Base-by-base conservation (phyloP, 2,797 vertebrate genomes). In the Monodelphis domestica region DNA sequence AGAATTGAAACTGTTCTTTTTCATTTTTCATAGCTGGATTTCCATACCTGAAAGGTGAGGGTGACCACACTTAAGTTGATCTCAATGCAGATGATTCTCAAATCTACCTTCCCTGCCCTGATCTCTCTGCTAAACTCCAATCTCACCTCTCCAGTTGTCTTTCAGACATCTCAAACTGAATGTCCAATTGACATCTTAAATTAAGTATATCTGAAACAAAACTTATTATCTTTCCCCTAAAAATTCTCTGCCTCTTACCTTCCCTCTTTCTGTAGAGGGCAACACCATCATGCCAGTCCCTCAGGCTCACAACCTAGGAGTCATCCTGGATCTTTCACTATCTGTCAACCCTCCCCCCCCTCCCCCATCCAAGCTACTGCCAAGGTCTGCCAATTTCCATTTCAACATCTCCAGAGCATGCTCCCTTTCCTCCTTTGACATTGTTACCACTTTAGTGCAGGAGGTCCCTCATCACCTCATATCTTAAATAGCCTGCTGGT, bases 401-500 rank as follows among this genome's bases (percentile, higher is more conserved):
- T 0, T 12, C 51, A 15, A 2, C 6, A 70, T 70, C n/a, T 38
- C 15, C 0, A 0, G 5, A 0, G 26, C 30, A 63, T 21, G 6
- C 26, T 14, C 15, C 2, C 15, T 14, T 88, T 50, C 30, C 30
- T 33, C 53, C 12, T 26, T 26, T 30, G 30, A 7, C 1, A 1
- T 0, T 9, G 12, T 12, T 63, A 12, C 30, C 29, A 7, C 29
- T 54, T 24, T 70, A 70, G n/a, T 3, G 63, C n/a, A 70, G 33
- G 12, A 70, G n/a, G n/a, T n/a, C 6, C 0, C 2, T 3, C 33
- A 87, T 53, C 53, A 30, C 21, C 14, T 59, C 50, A 6, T 0
- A 6, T 53, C 29, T 55, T 29, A 30, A 26, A 63, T 89, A 54
- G 21, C 51, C 63, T n/a, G n/a, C n/a, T n/a, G n/a, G n/a, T n/a